Conservation (phyloP, 2,797 vertebrate species). For the Gadopsis bispinosus region DNA sequence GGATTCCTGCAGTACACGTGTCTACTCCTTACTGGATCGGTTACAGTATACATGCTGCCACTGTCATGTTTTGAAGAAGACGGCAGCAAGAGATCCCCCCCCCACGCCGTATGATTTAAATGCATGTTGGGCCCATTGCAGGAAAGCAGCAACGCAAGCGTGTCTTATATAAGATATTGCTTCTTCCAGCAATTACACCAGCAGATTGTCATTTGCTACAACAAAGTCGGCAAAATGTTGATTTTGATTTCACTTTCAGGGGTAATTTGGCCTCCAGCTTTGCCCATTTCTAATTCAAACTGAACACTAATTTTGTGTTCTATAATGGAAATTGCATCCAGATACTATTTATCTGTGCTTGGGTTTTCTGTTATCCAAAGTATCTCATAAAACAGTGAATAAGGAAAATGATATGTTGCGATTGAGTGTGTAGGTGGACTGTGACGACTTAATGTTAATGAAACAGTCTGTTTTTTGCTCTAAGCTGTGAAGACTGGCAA, state of each 20-base stretch:
- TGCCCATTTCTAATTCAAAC: slow-evolving; percentile 30
- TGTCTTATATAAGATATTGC: neutral
- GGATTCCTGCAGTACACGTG: slow-evolving; percentile 27
- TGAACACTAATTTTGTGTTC: slow-evolving; percentile 29
- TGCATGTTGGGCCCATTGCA: neutral
- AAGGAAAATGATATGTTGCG: neutral
- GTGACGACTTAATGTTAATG: neutral
- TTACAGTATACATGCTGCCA: neutral
- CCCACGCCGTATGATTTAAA: neutral
- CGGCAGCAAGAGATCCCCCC: neutral
- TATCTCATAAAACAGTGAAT: slow-evolving; percentile 9
- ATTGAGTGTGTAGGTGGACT: neutral
- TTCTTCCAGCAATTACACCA: slow-evolving; percentile 14
- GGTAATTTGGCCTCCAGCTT: slow-evolving; percentile 33
- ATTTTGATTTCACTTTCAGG: slow-evolving; percentile 38
- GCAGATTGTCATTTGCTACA: slow-evolving; percentile 24
- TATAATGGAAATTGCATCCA: slow-evolving; percentile 10
- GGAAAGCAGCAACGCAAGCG: neutral
- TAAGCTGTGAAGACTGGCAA: neutral
- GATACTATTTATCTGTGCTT: neutral
- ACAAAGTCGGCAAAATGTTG: slow-evolving; percentile 17
- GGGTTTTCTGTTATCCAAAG: neutral
- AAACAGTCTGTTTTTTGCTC: neutral
- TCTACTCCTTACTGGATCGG: slow-evolving; percentile 2
- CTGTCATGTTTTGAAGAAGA: slow-evolving; percentile 18